Conservation (phyloP, 2,888 invertebrate genomes). For the Mesopsocus fuscifrons region DNA sequence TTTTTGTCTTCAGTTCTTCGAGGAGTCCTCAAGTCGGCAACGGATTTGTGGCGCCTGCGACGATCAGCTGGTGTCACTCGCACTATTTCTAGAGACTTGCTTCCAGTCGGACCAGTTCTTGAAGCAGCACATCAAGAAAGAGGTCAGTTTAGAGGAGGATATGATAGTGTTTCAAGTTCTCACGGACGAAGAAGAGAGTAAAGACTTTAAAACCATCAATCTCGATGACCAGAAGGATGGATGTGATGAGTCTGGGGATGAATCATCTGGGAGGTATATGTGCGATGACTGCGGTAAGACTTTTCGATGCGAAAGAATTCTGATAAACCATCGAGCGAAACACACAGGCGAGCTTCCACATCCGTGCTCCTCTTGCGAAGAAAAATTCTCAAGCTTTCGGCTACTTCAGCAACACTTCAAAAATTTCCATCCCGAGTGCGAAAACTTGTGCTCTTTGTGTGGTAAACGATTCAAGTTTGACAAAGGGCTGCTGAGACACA, state of each 20-base stretch:
- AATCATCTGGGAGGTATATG: not conserved
- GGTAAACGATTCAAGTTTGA: not conserved
- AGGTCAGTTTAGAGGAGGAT: not conserved
- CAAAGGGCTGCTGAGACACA: no score
- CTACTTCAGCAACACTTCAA: not conserved
- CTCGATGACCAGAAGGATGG: not conserved
- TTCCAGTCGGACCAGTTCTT: not conserved
- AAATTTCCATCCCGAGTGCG: not conserved
- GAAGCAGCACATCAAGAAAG: not conserved
- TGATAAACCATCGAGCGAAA: not conserved
- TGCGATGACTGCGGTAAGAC: not conserved
- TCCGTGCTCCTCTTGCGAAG: not conserved
- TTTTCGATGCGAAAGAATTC: not conserved
- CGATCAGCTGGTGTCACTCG: not conserved
- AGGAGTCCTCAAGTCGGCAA: no score
- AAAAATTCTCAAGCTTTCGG: not conserved
- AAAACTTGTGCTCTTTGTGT: not conserved
- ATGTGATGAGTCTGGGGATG: not conserved
- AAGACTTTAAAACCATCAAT: not conserved
- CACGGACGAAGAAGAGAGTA: not conserved
- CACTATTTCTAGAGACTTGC: not conserved
- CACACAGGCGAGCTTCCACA: not conserved
- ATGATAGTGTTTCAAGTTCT: not conserved
- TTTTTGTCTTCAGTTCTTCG: no score
- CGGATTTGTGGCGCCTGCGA: not conserved